phyloP scores from a whole-genome alignment of 2,113 vertebrate genomes.

The Phylloscopus trochiloides region DNA sequence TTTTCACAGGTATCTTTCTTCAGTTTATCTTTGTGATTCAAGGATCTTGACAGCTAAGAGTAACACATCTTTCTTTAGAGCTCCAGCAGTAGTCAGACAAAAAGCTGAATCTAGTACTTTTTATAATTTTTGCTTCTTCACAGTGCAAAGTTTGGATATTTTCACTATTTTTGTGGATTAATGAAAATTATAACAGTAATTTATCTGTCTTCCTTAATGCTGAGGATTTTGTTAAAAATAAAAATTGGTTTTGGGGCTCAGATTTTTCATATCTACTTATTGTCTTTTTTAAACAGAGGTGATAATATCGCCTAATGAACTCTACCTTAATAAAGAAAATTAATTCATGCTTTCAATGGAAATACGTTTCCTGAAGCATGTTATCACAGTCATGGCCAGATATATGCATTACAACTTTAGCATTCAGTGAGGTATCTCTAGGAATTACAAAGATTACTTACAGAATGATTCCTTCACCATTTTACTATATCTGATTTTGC shows the following conservation, averaged over 20 bases:
- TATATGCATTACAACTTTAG: neutral
- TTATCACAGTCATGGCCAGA: neutral
- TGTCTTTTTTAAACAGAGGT: neutral
- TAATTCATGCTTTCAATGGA: neutral
- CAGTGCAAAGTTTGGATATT: neutral
- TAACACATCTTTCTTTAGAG: neutral
- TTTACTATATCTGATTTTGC: neutral
- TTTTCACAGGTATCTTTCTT: neutral
- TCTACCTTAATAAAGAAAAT: neutral
- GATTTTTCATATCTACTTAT: neutral
- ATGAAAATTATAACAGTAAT: neutral
- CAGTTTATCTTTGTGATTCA: neutral
- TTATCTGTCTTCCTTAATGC: neutral
- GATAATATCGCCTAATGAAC: neutral
- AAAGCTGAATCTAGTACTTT: neutral
- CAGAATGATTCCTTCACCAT: neutral
- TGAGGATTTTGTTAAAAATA: neutral
- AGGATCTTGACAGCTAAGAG: neutral
- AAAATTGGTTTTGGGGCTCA: rapidly evolving
- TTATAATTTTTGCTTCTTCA: neutral
- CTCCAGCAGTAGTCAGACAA: neutral
- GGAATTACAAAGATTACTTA: neutral
- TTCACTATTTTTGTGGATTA: neutral
- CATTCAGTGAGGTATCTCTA: neutral
- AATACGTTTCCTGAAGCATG: neutral